These are phyloP conservation scores for Mesochorus sp. DNA, from an alignment of 2,888 invertebrate genomes.

Conservation along the genomic window DNA sequence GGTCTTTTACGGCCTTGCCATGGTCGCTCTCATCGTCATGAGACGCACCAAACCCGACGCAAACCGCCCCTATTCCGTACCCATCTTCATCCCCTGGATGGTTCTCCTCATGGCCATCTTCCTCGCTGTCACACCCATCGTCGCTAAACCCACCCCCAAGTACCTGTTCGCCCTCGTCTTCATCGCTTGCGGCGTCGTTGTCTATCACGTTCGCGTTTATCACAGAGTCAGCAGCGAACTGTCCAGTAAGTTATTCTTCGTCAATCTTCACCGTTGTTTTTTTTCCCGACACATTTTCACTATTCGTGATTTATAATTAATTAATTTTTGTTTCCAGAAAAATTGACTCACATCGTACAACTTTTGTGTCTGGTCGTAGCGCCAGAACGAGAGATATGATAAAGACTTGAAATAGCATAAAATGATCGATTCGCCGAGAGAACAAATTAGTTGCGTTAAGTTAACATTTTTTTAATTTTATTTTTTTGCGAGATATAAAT, in stretches of 20 bases:
- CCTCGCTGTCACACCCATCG: slow-evolving; percentile 89
- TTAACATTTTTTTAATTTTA: no score
- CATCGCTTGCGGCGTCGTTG: slow-evolving; percentile 86
- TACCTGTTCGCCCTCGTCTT: slow-evolving; percentile 90
- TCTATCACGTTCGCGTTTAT: slow-evolving; percentile 91
- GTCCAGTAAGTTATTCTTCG: slow-evolving; percentile 84
- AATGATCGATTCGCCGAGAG: background rate
- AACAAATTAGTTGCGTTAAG: background rate
- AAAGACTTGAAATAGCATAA: background rate
- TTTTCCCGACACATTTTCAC: background rate
- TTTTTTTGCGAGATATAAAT: no score
- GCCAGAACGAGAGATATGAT: no score
- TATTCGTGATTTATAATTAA: background rate
- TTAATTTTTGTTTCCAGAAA: slow-evolving; percentile 83
- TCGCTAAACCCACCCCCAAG: slow-evolving; percentile 89
- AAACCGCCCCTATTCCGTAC: slow-evolving; percentile 89
- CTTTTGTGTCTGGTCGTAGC: slow-evolving; percentile 88
- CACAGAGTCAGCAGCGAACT: slow-evolving; percentile 86
- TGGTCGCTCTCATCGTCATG: slow-evolving; percentile 90
- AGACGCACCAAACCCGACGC: slow-evolving; percentile 87
- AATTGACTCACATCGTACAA: slow-evolving; percentile 86
- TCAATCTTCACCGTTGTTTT: background rate
- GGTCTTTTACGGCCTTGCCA: slow-evolving; percentile 93
- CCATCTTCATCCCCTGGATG: slow-evolving; percentile 88
- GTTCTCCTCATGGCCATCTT: slow-evolving; percentile 88